A percentile compares a stretch with the other conserved stretches of the same genome.
phyloP scores from a whole-genome alignment of 2,797 vertebrate species.

The Tragopan temminckii region DNA sequence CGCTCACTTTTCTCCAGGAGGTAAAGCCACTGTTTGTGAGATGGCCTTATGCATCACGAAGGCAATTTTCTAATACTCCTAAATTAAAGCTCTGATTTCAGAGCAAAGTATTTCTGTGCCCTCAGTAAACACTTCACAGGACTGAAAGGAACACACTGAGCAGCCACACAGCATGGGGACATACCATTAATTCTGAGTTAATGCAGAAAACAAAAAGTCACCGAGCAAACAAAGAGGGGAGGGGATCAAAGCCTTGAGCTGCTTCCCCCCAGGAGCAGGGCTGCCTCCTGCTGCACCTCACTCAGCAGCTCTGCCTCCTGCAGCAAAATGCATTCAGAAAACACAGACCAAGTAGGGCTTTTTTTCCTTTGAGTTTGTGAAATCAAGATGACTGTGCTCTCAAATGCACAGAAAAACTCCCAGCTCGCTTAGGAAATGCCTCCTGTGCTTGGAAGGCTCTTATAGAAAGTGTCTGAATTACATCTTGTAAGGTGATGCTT shows the following conservation, averaged over 20 bases:
- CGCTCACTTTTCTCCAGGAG: neutral
- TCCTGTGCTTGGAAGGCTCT: neutral
- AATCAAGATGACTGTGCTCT: neutral
- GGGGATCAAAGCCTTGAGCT: constrained; percentile 3
- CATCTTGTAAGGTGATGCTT: neutral
- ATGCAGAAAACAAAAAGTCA: neutral
- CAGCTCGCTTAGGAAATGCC: neutral
- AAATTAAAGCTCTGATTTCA: neutral
- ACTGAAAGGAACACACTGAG: neutral
- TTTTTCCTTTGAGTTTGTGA: neutral
- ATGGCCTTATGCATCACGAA: neutral
- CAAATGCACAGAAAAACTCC: neutral
- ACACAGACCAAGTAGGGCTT: neutral
- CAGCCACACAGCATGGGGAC: neutral
- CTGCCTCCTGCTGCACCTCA: neutral
- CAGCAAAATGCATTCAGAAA: neutral
- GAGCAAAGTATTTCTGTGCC: neutral
- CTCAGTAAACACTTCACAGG: neutral
- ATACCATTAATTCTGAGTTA: neutral
- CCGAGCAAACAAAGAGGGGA: neutral
- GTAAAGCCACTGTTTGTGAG: neutral
- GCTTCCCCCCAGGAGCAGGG: neutral
- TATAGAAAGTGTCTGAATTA: neutral
- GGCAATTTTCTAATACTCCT: neutral
- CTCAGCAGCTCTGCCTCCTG: neutral